Evolutionary conservation across 2,888 invertebrate species (phyloP).

Genomic region (Epinotia demarniana): DNA sequence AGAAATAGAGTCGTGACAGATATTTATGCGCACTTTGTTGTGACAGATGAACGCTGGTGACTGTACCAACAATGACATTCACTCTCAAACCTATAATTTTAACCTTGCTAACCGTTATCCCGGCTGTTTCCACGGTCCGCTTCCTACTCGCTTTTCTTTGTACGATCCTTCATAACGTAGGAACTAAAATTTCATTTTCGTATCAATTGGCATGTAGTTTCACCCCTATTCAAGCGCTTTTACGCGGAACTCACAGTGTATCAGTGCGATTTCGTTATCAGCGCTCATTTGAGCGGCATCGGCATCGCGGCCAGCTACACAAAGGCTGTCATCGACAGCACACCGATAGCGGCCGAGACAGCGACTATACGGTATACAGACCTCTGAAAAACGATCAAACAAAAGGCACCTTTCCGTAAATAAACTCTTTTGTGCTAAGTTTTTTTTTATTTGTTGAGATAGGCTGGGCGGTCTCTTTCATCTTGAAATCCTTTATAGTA

Average conservation of each 20-base stretch:
- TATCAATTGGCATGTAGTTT: background rate
- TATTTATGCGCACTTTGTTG: too few relatives aligned
- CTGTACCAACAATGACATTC: too few relatives aligned
- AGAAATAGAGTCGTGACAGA: too few relatives aligned
- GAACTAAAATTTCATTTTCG: too few relatives aligned
- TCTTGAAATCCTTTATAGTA: background rate
- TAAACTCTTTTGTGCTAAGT: slow-evolving; percentile 6
- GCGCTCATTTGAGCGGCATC: slow-evolving; percentile 13
- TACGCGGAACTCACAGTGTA: background rate
- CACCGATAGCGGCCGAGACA: slow-evolving; percentile 11
- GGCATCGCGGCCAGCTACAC: slow-evolving; percentile 6
- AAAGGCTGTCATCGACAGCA: slow-evolving; percentile 38
- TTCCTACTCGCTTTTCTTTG: too few relatives aligned
- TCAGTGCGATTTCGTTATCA: background rate
- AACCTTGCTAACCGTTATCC: too few relatives aligned
- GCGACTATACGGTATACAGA: slow-evolving; percentile 3
- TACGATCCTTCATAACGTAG: too few relatives aligned
- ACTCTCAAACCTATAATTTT: too few relatives aligned
- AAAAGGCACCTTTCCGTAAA: slow-evolving; percentile 13
- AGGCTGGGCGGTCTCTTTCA: background rate
- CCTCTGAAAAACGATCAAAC: slow-evolving; percentile 17
- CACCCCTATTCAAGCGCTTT: background rate
- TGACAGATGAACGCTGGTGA: too few relatives aligned
- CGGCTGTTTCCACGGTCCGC: too few relatives aligned
- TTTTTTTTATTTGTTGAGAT: slow-evolving; percentile 1